phyloP scores from a whole-genome alignment of 2,888 invertebrate species.

The Cantharis lateralis region DNA sequence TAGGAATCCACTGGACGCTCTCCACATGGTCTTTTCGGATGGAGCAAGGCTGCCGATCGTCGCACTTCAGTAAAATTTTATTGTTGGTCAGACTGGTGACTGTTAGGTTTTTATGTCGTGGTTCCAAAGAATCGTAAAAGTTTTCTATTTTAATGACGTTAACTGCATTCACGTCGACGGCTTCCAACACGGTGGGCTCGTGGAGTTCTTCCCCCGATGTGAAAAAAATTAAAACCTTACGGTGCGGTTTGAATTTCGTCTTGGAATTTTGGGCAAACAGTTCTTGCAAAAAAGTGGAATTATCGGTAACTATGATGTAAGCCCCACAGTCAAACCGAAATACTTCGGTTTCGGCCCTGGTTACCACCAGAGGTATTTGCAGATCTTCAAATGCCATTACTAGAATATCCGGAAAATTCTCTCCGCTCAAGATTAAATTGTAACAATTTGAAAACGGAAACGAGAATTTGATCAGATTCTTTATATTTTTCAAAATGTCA shows the following conservation, averaged over 20 bases:
- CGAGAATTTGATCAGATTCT: not conserved
- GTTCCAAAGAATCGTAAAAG: not conserved
- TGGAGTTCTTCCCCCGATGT: not conserved
- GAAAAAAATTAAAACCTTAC: not conserved
- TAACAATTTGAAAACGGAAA: not conserved
- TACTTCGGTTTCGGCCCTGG: not conserved
- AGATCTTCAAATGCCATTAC: not conserved
- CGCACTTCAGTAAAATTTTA: not conserved
- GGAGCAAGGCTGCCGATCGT: not conserved
- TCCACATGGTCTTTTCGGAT: not conserved
- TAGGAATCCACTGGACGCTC: not conserved
- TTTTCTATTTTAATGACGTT: not conserved
- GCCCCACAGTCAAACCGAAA: not conserved
- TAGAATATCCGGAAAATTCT: not conserved
- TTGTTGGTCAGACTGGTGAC: not conserved
- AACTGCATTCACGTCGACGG: not conserved
- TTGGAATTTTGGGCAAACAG: not conserved
- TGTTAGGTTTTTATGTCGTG: not conserved
- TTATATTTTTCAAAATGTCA: not conserved
- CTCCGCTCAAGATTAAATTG: not conserved
- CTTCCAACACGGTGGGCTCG: not conserved
- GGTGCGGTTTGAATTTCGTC: not conserved
- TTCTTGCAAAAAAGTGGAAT: not conserved
- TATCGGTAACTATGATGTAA: not conserved
- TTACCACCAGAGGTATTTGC: not conserved